A percentile compares a stretch with the other conserved stretches of the same genome.
Conservation (phyloP, 2,797 vertebrate genomes). For the Mico argentatus region DNA sequence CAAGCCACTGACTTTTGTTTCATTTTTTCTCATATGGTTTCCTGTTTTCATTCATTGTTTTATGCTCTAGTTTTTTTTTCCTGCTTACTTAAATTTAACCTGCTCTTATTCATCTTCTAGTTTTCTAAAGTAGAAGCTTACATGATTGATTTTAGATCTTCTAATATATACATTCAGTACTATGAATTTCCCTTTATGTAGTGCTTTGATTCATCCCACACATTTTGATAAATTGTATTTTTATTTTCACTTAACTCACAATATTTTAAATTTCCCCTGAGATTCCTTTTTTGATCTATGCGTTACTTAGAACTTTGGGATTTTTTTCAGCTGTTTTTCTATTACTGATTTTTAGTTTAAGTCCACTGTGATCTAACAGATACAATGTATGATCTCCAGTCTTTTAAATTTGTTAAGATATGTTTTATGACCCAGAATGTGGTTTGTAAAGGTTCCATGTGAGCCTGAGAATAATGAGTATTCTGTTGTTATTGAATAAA, state of each 20-base stretch:
- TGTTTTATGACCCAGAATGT: neutral
- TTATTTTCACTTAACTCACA: neutral
- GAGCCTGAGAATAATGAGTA: neutral
- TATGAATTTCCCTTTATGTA: neutral
- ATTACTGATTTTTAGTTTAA: neutral
- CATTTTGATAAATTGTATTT: neutral
- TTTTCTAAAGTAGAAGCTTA: neutral
- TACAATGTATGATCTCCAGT: neutral
- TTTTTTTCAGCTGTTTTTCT: neutral
- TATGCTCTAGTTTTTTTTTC: neutral
- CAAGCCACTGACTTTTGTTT: neutral
- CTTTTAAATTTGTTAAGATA: neutral
- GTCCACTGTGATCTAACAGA: neutral
- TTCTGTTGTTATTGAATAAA: neutral
- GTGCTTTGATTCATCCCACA: neutral
- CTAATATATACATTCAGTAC: neutral
- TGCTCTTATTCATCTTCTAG: neutral
- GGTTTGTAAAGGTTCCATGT: neutral
- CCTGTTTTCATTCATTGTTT: neutral
- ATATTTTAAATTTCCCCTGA: neutral
- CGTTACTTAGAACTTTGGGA: neutral
- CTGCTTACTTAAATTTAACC: neutral
- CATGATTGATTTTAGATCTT: neutral
- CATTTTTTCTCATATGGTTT: neutral
- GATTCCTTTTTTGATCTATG: neutral